phyloP scores from a whole-genome alignment of 2,797 vertebrate genomes.

The Halcyon smyrnensis region DNA sequence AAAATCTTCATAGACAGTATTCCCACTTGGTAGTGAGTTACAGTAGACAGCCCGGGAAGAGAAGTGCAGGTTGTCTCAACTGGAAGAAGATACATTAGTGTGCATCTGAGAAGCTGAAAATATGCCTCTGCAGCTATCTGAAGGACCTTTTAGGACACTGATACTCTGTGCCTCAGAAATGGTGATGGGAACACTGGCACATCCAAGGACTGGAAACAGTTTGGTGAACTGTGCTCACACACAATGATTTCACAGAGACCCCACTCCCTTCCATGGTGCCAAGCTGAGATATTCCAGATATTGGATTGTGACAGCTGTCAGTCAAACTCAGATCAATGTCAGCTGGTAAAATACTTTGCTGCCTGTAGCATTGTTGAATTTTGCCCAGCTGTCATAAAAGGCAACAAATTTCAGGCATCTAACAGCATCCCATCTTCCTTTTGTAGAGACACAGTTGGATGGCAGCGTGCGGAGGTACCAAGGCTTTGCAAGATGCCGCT shows the following conservation, averaged over 20 bases:
- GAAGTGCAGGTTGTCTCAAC: background rate
- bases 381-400: background rate
- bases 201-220: background rate
- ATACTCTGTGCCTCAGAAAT: background rate
- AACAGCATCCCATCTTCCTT: background rate
- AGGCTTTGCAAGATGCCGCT: background rate
- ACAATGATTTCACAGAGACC: background rate
- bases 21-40: background rate
- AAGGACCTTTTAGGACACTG: background rate
- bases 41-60: background rate
- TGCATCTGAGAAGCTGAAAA: background rate
- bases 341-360: background rate
- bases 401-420: background rate
- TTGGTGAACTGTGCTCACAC: background rate
- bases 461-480: background rate
- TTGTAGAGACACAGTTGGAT: background rate
- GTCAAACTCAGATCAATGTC: background rate
- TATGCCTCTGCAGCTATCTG: background rate
- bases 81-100: background rate
- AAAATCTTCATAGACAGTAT: background rate
- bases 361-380: background rate
- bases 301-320: background rate
- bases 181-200: background rate
- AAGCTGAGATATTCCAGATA: background rate
- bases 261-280: background rate